Conservation (phyloP, 1,140 invertebrate genomes). For the Copidosoma floridanum region DNA sequence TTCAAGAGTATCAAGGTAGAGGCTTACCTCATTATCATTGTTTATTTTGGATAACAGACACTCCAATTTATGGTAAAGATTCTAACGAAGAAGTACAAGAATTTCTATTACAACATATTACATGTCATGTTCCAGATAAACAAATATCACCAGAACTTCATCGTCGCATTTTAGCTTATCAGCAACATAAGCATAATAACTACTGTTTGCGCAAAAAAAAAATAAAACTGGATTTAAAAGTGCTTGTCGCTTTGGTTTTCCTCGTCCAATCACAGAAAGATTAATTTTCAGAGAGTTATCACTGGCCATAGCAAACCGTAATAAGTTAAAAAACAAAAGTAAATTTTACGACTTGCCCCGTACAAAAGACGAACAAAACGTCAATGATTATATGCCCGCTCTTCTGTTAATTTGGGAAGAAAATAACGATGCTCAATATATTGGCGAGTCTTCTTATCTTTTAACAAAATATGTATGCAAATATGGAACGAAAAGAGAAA, state of each 20-base stretch:
- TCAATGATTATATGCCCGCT: slow-evolving; percentile 47
- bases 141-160: slow-evolving; percentile 27
- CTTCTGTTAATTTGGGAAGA: slow-evolving; percentile 40
- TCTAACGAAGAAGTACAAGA: slow-evolving; percentile 35
- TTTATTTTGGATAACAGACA: slow-evolving; percentile 38
- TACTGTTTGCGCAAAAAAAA: slow-evolving; percentile 29
- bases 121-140: slow-evolving; percentile 35
- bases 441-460: slow-evolving; percentile 41
- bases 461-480: slow-evolving; percentile 39
- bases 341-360: slow-evolving; percentile 41
- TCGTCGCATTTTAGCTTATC: slow-evolving; percentile 29
- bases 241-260: no score
- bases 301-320: slow-evolving; percentile 33
- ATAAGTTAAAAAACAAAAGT: slow-evolving; percentile 32
- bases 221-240: no score
- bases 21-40: slow-evolving; percentile 42
- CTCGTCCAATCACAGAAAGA: no score
- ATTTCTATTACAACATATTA: slow-evolving; percentile 43
- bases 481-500: slow-evolving; percentile 34
- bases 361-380: slow-evolving; percentile 28
- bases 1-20: slow-evolving; percentile 39
- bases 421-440: slow-evolving; percentile 45
- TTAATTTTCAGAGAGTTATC: slow-evolving; percentile 31
- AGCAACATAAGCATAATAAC: slow-evolving; percentile 33
- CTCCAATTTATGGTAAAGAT: slow-evolving; percentile 34